phyloP scores from a whole-genome alignment of 30 jellyfish, hydroid and myxozoan species.

The Nemopilema nomurai region DNA sequence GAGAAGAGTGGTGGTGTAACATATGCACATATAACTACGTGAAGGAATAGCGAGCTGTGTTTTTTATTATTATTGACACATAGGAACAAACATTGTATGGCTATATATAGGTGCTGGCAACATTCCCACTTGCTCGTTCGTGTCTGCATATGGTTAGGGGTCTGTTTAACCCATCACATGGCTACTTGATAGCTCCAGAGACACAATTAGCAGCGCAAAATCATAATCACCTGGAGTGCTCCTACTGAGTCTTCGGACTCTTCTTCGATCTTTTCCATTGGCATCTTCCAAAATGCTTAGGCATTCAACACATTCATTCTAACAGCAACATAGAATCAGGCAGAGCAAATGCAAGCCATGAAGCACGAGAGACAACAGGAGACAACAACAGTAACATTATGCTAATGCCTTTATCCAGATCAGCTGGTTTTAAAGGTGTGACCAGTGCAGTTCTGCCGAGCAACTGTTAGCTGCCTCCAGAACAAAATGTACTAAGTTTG shows the following conservation, averaged over 20 bases:
- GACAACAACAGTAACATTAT: conserved; percentile 21
- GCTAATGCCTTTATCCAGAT: conserved; percentile 41
- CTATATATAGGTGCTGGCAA: no score
- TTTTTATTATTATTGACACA: no score
- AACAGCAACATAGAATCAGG: not conserved
- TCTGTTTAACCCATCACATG: not conserved
- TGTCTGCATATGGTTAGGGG: not conserved
- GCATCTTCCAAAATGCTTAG: conserved; percentile 4
- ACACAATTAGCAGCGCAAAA: not conserved
- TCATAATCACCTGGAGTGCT: conserved; percentile 23
- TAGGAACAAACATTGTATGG: no score
- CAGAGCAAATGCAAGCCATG: not conserved
- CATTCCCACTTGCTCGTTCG: no score
- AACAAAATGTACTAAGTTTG: not conserved
- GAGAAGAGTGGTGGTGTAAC: no score
- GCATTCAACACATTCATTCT: not conserved
- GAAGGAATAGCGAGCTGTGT: no score
- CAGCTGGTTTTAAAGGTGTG: conserved; percentile 44
- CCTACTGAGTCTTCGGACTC: conserved; percentile 49
- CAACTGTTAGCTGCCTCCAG: conserved; percentile 18
- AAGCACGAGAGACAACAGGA: conserved; percentile 39
- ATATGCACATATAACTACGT: no score
- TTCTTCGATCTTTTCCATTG: conserved; percentile 59
- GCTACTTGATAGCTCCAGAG: not conserved
- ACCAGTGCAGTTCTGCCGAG: not conserved